Evolutionary conservation across 2,888 invertebrate species (phyloP).

Genomic region (Sinopyrophorus schimmeli): DNA sequence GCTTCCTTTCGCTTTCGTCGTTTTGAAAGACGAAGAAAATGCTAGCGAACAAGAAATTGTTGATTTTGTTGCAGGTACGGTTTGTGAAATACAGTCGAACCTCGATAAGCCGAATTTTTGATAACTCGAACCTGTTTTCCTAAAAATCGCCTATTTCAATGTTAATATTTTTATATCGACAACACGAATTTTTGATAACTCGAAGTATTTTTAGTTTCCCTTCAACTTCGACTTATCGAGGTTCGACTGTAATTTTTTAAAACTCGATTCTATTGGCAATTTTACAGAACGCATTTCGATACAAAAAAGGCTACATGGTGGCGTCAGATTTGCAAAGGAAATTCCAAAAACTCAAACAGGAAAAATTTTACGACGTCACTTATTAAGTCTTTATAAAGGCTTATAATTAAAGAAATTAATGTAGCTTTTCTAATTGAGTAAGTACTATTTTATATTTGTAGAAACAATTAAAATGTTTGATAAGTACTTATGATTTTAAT

Average conservation of each 20-base stretch:
- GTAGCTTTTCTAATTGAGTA: not conserved
- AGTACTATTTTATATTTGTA: not conserved
- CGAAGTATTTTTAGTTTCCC: too few species aligned
- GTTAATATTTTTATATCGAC: too few species aligned
- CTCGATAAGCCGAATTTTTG: too few species aligned
- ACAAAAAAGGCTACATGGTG: conserved; percentile 73
- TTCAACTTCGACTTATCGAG: too few species aligned
- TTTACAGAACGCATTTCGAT: conserved; percentile 61
- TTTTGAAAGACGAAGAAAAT: conserved; percentile 60
- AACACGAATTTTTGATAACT: too few species aligned
- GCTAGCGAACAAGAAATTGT: conserved; percentile 55
- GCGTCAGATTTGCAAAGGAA: conserved; percentile 71
- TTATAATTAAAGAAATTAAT: not conserved
- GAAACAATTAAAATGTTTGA: too few species aligned
- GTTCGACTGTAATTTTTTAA: not conserved
- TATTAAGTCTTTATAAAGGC: not conserved
- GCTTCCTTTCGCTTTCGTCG: conserved; percentile 76
- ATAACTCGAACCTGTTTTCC: too few species aligned
- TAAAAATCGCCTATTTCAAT: too few species aligned
- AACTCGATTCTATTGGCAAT: not conserved
- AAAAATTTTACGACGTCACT: conserved; percentile 70
- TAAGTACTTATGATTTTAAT: too few species aligned
- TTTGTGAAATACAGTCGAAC: not conserved
- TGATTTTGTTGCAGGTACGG: conserved; percentile 52
- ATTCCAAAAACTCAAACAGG: conserved; percentile 80